Percentiles rank a stretch among this genome's conserved stretches.
Evolutionary conservation across 2,797 vertebrate species (phyloP).

Genomic region (Smutsia gigantea): DNA sequence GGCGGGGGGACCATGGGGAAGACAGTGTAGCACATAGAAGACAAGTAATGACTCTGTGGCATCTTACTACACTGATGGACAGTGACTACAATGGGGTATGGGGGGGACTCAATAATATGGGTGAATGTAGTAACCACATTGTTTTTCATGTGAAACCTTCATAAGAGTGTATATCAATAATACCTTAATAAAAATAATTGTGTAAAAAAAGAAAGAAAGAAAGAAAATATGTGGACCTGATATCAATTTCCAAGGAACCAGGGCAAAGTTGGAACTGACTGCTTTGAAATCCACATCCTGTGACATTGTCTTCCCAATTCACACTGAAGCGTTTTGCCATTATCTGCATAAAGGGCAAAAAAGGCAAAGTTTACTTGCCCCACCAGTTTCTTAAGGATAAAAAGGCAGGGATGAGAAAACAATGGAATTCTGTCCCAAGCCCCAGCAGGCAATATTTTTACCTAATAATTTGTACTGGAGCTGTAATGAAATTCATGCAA

Average conservation of each 20-base stretch:
- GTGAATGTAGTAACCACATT: too few relatives aligned
- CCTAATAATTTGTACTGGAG: slow-evolving; percentile 69
- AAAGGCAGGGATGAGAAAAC: slow-evolving; percentile 71
- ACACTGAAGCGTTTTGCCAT: slow-evolving; percentile 49
- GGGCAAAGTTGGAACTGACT: slow-evolving; percentile 50
- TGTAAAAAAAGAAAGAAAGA: too few relatives aligned
- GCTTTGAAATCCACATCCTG: background rate
- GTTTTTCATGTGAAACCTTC: too few relatives aligned
- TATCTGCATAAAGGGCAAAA: slow-evolving; percentile 57
- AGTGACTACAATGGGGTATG: too few relatives aligned
- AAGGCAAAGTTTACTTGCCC: slow-evolving; percentile 74
- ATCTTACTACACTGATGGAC: too few relatives aligned
- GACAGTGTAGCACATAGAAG: too few relatives aligned
- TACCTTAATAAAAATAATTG: too few relatives aligned
- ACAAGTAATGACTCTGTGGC: too few relatives aligned
- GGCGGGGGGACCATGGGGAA: too few relatives aligned
- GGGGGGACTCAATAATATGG: too few relatives aligned
- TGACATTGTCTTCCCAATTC: slow-evolving; percentile 43
- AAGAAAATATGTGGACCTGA: background rate
- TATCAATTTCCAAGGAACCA: slow-evolving; percentile 58
- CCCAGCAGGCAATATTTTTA: slow-evolving; percentile 69
- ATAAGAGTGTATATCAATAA: too few relatives aligned
- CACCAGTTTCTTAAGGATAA: slow-evolving; percentile 64
- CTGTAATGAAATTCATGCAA: slow-evolving; percentile 76
- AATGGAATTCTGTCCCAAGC: slow-evolving; percentile 73